phyloP scores from a whole-genome alignment of 53 echinoderm and acorn worm species.

The Astropecten irregularis region DNA sequence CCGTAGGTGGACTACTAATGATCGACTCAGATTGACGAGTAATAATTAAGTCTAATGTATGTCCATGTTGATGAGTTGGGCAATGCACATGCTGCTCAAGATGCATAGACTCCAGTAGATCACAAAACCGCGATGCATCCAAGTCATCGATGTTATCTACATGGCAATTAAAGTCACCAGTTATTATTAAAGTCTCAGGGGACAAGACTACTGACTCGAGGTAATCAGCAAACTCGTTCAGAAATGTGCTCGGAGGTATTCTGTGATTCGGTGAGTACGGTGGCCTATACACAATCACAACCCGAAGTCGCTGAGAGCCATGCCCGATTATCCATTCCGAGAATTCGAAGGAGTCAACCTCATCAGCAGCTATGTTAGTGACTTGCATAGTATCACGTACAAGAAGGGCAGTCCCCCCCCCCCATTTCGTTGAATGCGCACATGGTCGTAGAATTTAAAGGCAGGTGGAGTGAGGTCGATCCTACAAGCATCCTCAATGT shows the following conservation, averaged over 20 bases:
- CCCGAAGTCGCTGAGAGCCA: background rate
- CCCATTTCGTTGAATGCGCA: too few relatives aligned
- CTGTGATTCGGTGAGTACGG: background rate
- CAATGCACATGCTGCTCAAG: constrained; percentile 51
- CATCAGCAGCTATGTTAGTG: background rate
- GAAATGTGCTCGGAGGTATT: background rate
- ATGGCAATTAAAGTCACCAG: constrained; percentile 56
- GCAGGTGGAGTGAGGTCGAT: too few relatives aligned
- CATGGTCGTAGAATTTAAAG: background rate
- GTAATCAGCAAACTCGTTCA: constrained; percentile 19
- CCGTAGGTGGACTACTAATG: background rate
- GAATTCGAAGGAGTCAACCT: background rate
- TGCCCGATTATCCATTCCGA: background rate
- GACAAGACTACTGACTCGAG: background rate
- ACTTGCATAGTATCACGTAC: background rate
- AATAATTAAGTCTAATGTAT: constrained; percentile 49
- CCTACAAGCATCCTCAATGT: too few relatives aligned
- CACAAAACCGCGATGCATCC: constrained; percentile 26
- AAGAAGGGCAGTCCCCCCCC: background rate
- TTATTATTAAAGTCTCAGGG: constrained; percentile 19
- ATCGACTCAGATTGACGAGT: background rate
- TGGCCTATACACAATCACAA: background rate
- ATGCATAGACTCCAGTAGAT: constrained; percentile 42
- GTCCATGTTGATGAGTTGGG: constrained; percentile 48
- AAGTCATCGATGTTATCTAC: background rate